phyloP scores from a whole-genome alignment of 1,140 invertebrate genomes.

The Drosophila miranda region DNA sequence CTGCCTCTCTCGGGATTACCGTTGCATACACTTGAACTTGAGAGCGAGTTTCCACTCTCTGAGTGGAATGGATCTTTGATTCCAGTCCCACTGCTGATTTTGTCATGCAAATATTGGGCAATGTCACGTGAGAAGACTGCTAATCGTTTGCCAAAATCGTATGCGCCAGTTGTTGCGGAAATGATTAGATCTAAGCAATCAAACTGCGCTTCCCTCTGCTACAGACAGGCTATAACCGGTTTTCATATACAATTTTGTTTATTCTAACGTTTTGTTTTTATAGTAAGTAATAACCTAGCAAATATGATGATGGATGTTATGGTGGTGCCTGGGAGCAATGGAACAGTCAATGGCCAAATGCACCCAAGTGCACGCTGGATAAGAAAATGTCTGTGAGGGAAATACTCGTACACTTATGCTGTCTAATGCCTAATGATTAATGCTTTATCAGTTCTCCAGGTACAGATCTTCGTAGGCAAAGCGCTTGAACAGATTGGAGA shows the following conservation, averaged over 20 bases:
- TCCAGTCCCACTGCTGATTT: background rate
- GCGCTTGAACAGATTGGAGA: constrained; percentile 68
- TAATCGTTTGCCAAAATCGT: constrained; percentile 40
- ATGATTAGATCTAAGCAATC: constrained; percentile 12
- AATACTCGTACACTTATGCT: constrained; percentile 73
- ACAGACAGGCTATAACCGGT: constrained; percentile 21
- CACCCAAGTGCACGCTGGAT: constrained; percentile 9
- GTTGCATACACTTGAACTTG: constrained; percentile 71
- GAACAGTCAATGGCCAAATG: constrained; percentile 43
- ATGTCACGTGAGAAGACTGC: constrained; percentile 58
- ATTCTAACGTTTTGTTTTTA: constrained; percentile 36
- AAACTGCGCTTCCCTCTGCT: constrained; percentile 18
- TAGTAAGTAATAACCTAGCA: constrained; percentile 59
- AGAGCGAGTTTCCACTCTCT: too few relatives aligned
- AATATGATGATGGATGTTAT: constrained; percentile 19
- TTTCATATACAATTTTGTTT: constrained; percentile 46
- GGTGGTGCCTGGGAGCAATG: constrained; percentile 12
- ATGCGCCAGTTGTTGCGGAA: constrained; percentile 54
- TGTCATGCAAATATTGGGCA: constrained; percentile 51
- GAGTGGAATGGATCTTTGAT: background rate
- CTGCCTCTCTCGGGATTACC: constrained; percentile 41
- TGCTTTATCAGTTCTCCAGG: constrained; percentile 49
- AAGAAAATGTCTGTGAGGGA: constrained; percentile 26
- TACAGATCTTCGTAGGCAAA: constrained; percentile 78
- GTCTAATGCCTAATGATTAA: constrained; percentile 11